Percentiles rank a stretch among this genome's conserved stretches.
Conservation (phyloP, 92 coral and sea anemone genomes). For the Montipora capitata region DNA sequence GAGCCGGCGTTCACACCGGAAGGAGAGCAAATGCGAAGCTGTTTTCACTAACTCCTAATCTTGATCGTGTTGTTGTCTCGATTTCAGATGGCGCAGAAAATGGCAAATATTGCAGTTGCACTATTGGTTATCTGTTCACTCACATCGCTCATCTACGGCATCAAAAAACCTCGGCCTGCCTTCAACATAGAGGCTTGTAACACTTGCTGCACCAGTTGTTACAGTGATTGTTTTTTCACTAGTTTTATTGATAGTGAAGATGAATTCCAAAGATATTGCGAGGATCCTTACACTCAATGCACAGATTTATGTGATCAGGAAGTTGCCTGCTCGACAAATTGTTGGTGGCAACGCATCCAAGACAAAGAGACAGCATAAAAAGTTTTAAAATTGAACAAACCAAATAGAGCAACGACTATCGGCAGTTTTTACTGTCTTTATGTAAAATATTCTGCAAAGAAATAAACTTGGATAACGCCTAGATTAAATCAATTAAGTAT, state of each 20-base stretch:
- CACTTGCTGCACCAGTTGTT: neutral
- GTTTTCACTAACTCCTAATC: no score
- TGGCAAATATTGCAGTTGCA: neutral
- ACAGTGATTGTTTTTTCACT: neutral
- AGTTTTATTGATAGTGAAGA: neutral
- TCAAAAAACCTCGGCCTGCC: neutral
- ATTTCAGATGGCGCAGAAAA: constrained; percentile 20
- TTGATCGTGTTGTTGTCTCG: neutral
- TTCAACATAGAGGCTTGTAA: neutral
- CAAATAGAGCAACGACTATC: neutral
- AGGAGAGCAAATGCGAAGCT: no score
- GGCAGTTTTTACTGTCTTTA: neutral
- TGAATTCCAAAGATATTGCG: neutral
- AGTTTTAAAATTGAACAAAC: neutral
- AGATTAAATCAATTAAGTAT: no score
- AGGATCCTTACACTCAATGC: neutral
- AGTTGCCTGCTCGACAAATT: neutral
- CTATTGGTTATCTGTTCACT: constrained; percentile 2
- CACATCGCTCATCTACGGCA: neutral
- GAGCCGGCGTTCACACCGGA: no score
- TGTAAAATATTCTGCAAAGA: no score
- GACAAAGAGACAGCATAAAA: neutral
- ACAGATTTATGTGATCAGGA: neutral
- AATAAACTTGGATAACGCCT: no score
- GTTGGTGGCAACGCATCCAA: neutral